A percentile compares a stretch with the other conserved stretches of the same genome.
Evolutionary conservation across 2,113 vertebrate genomes (phyloP).

Genomic region (Heliornis fulica): DNA sequence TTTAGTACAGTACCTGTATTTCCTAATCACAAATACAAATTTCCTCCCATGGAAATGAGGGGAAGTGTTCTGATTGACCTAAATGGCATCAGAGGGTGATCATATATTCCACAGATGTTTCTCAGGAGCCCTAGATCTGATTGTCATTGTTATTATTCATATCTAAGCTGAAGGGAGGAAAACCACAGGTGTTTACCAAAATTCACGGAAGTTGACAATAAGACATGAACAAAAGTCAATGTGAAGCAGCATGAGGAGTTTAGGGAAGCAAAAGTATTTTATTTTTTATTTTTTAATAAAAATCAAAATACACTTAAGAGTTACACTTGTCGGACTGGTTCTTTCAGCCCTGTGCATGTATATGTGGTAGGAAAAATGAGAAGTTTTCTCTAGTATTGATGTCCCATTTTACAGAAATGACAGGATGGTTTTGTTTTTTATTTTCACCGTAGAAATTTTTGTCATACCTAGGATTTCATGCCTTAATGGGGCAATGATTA

Average conservation of each 20-base stretch:
- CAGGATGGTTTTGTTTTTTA: rapidly evolving
- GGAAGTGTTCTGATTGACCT: neutral
- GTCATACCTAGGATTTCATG: neutral
- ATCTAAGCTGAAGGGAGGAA: neutral
- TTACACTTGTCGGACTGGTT: neutral
- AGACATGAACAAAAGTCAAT: neutral
- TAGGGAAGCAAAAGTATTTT: neutral
- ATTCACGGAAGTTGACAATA: neutral
- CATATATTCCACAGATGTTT: neutral
- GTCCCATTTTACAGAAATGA: neutral
- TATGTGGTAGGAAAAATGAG: neutral
- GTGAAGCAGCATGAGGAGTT: neutral
- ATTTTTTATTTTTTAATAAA: neutral
- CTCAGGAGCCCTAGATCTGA: neutral
- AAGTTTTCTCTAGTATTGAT: neutral
- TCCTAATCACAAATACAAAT: neutral
- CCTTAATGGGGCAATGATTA: neutral
- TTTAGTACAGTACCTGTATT: neutral
- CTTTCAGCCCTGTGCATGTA: neutral
- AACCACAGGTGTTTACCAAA: neutral
- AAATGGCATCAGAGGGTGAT: neutral
- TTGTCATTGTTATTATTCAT: neutral
- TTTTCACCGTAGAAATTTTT: neutral
- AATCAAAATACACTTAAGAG: rapidly evolving
- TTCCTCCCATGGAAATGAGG: neutral